Conservation (phyloP, 2,888 invertebrate genomes). For the Zhuqinia jingwanae region DNA sequence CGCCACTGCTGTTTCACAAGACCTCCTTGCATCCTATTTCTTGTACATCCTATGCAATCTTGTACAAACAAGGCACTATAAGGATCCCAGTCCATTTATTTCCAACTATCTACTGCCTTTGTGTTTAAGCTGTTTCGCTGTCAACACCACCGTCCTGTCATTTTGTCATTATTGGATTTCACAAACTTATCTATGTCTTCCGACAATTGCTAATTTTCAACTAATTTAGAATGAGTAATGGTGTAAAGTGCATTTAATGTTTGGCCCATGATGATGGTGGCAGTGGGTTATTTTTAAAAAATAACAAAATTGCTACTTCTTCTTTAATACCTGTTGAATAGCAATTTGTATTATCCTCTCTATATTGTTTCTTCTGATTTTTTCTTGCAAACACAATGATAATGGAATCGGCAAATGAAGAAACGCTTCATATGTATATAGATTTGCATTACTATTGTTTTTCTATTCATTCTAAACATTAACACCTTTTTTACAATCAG, state of each 20-base stretch:
- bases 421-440: no score
- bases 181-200: neutral
- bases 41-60: neutral
- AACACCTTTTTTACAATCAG: no score
- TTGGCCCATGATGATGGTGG: neutral
- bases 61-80: neutral
- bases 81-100: neutral
- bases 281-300: neutral
- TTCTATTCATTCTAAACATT: neutral
- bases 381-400: neutral
- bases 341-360: neutral
- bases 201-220: constrained; percentile 28
- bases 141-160: neutral
- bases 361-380: neutral
- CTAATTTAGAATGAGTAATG: constrained; percentile 15
- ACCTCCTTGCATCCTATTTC: neutral
- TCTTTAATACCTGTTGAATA: neutral
- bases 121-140: neutral
- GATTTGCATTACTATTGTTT: neutral
- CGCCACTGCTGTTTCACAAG: no score
- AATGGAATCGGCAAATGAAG: neutral
- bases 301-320: neutral
- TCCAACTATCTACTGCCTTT: neutral
- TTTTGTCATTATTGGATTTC: neutral
- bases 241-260: constrained; percentile 34